phyloP scores from a whole-genome alignment of 2,888 invertebrate genomes.

The Nasonovia ribisnigri region DNA sequence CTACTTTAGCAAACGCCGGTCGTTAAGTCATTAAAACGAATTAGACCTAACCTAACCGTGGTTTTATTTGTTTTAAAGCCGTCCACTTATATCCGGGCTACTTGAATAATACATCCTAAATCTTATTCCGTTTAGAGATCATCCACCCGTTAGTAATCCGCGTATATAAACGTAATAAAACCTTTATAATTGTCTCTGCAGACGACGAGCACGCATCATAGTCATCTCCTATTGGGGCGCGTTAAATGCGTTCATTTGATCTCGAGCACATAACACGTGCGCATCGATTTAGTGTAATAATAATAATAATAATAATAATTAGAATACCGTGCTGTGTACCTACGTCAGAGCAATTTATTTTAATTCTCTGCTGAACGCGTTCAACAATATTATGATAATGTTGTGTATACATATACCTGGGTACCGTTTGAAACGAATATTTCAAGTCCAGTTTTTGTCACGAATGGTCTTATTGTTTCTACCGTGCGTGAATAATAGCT shows the following conservation, averaged over 20 bases:
- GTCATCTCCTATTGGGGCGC: not conserved
- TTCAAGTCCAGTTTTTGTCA: not conserved
- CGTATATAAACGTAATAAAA: not conserved
- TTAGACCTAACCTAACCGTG: not conserved
- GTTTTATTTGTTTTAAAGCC: slow-evolving; percentile 7
- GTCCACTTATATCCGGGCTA: not conserved
- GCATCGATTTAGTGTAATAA: not conserved
- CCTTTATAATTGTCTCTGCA: not conserved
- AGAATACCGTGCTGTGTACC: not conserved
- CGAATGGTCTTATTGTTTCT: not conserved
- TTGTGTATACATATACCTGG: not conserved
- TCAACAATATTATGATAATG: not conserved
- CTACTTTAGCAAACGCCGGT: not conserved
- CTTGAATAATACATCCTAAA: not conserved
- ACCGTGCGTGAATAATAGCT: slow-evolving; percentile 5
- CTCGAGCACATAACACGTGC: not conserved
- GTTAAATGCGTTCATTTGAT: not conserved
- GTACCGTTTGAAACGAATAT: not conserved
- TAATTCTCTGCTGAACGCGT: not conserved
- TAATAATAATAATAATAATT: not conserved
- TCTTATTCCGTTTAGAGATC: not conserved
- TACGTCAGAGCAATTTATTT: not conserved
- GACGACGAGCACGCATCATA: not conserved
- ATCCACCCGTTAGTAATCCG: not conserved
- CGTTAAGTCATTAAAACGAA: not conserved